Conservation (phyloP, 2,113 vertebrate species). For the Stercorarius parasiticus region DNA sequence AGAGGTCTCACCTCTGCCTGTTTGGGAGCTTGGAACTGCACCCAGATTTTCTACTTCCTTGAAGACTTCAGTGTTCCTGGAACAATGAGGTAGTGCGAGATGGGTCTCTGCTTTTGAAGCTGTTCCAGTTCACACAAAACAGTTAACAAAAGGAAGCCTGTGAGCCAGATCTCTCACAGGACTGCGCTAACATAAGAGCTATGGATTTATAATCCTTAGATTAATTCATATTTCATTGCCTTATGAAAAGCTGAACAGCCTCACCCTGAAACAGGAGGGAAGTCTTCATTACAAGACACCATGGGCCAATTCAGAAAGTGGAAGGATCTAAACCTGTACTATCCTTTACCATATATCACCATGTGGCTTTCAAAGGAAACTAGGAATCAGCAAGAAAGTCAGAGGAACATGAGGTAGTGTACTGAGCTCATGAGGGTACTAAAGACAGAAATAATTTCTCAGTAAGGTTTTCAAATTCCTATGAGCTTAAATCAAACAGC, state of each 20-base stretch:
- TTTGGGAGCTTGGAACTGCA: background rate
- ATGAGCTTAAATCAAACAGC: background rate
- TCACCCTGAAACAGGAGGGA: background rate
- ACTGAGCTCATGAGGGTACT: background rate
- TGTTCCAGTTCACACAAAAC: background rate
- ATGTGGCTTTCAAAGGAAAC: background rate
- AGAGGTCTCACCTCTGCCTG: background rate
- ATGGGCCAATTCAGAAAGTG: background rate
- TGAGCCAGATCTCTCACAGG: background rate
- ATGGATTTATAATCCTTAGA: background rate
- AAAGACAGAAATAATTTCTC: background rate
- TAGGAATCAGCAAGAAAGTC: background rate
- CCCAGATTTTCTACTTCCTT: background rate
- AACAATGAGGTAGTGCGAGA: background rate
- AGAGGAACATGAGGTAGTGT: background rate
- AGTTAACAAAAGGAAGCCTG: background rate
- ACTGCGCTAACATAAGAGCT: background rate
- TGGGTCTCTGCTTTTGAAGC: background rate
- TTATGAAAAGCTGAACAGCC: background rate
- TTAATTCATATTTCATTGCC: slow-evolving; percentile 2
- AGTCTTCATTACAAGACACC: background rate
- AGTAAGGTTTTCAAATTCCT: background rate
- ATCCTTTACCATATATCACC: background rate
- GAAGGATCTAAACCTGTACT: background rate
- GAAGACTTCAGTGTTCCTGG: background rate